Conservation (phyloP, 1,140 invertebrate genomes). For the Drosophila sechellia region DNA sequence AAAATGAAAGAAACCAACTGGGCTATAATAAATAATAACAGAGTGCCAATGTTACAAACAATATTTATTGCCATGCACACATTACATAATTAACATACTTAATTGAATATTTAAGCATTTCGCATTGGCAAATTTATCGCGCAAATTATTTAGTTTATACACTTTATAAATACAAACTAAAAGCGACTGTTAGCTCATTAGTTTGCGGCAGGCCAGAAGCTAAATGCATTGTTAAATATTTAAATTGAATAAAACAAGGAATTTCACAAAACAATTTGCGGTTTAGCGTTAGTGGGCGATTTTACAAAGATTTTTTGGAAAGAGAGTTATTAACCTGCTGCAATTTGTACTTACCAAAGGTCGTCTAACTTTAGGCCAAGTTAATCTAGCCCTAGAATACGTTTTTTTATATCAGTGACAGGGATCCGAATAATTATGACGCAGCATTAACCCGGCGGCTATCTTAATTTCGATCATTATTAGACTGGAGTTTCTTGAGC, state of each 20-base stretch:
- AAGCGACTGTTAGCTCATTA: constrained; percentile 28
- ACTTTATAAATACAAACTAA: constrained; percentile 29
- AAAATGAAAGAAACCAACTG: constrained; percentile 1
- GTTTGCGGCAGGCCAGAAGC: constrained; percentile 10
- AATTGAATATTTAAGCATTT: constrained; percentile 65
- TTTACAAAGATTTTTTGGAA: neutral
- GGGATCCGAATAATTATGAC: constrained; percentile 31
- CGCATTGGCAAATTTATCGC: constrained; percentile 47
- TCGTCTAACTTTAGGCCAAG: constrained; percentile 19
- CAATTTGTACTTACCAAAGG: constrained; percentile 5
- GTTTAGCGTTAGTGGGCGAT: no score
- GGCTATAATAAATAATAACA: constrained; percentile 39
- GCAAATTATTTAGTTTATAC: constrained; percentile 27
- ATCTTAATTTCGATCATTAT: constrained; percentile 34
- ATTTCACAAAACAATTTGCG: neutral
- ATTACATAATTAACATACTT: constrained; percentile 64
- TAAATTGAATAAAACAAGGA: constrained; percentile 4
- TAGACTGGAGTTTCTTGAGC: constrained; percentile 2
- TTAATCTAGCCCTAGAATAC: constrained; percentile 3
- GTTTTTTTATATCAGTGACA: constrained; percentile 22
- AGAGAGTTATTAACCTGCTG: constrained; percentile 9
- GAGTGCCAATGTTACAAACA: constrained; percentile 19
- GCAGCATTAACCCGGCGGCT: constrained; percentile 7
- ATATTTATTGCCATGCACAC: constrained; percentile 36
- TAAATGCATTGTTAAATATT: constrained; percentile 38